Evolutionary conservation across 2,888 invertebrate genomes (phyloP), one percentile per base, ranked within the genome.

Genomic region (Cephonodes hylas): DNA sequence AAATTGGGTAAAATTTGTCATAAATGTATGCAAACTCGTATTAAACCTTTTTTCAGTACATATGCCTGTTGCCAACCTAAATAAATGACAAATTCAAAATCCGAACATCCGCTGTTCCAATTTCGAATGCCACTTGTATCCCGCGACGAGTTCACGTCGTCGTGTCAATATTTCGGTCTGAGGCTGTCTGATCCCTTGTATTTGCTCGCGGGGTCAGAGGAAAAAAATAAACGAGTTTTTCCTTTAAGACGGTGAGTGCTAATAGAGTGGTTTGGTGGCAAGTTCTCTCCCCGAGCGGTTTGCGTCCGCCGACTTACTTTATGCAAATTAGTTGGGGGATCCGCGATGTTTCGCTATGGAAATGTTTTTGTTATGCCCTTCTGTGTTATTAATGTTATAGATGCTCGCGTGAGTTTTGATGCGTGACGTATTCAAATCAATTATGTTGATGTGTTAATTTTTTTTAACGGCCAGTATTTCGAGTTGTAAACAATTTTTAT

Each of bases 251-350:
- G 65, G 58, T 64, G 71, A 74, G 74, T 69, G 73, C 71, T 79
- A 75, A 75, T 73, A 76, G 74, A 79, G 68, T 64, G 67, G 64
- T 69, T 53, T 59, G 60, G 67, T 62, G 58, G 62, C 63, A 68
- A 71, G 69, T 71, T 73, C 65, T 42, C 64, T 64, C 65, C 69
- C 68, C 67, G 61, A 63, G 68, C 59, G 68, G 65, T 63, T 64
- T n/a, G 42, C 57, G 64, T 63, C 61, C 61, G 45, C 59, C 58
- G 68, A 72, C 64, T 74, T 72, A 69, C 65, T 73, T 76, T 72
- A 80, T 76, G 79, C 71, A 78, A 81, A 82, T 80, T 76, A 78
- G 71, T 64, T 70, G 66, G 62, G 62, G 63, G 69, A 70, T 72
- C 69, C 71, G 73, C 74, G 70, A 75, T 72, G 73, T 74, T 71